Evolutionary conservation across 2,888 invertebrate genomes (phyloP), one percentile per base, ranked within the genome.

Genomic region (Orgyia antiqua): DNA sequence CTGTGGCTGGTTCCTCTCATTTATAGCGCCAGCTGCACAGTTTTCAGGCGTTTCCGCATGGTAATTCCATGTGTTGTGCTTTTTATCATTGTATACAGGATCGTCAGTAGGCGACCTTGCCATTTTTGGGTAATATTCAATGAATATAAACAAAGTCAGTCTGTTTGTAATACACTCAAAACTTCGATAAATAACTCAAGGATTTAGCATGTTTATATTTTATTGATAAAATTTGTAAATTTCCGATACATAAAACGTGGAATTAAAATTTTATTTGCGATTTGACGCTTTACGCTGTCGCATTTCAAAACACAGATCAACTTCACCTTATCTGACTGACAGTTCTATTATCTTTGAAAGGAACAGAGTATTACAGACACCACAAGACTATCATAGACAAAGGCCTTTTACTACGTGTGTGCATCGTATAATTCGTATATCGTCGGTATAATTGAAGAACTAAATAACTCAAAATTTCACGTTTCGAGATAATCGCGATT

Each of bases 101-200:
- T 84, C 82, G 71, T 87, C 86, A 54, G 79, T 77, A 50, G 77
- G 76, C 78, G 83, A 82, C 79, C 87, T 86, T 79, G 84, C 82
- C 87, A 87, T 87, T 68, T 76, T 74, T 74, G 72, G 71, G 69
- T 68, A 70, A 53, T 57, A 62, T 57, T 58, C 41, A 54, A 45
- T 51, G 41, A 55, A 51, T 60, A 61, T 59, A 58, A 52, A 39
- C 41, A 58, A 50, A 62, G 65, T 62, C 39, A 47, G 61, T 39
- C 54, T 42, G 50, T 39, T 43, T 53, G 42, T 31, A 31, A 36
- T 44, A 39, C 47, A 51, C 44, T 37, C 45, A 31, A 44, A 56
- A 50, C 39, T 45, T 43, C 37, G 37, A 31, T 40, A 45, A 48
- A 52, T 50, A 49, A 76, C 71, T 76, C 53, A 69, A 47, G 54